Percentiles rank a stretch among this genome's conserved stretches.
Evolutionary conservation across 2,113 vertebrate genomes (phyloP).

Genomic region (Motacilla alba): DNA sequence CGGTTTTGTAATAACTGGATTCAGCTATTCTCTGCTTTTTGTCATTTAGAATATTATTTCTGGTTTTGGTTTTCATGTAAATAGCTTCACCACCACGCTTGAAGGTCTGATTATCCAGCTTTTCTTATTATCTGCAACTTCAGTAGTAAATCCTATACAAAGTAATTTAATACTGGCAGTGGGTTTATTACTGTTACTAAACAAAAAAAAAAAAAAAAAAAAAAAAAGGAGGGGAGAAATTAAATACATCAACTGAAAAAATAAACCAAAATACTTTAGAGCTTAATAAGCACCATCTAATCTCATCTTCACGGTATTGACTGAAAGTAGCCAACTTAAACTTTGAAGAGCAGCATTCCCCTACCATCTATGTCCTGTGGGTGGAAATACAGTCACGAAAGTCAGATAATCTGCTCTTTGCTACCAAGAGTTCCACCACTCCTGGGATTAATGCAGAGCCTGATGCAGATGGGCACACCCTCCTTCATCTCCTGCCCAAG

Average conservation of each 20-base stretch:
- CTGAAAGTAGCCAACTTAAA: not conserved
- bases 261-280: not conserved
- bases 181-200: not conserved
- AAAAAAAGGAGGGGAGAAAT: not conserved
- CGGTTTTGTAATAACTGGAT: not conserved
- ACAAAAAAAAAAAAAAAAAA: not conserved
- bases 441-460: not conserved
- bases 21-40: not conserved
- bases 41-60: not conserved
- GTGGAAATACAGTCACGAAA: not conserved
- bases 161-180: not conserved
- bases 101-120: not conserved
- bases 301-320: not conserved
- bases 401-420: not conserved
- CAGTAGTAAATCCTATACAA: not conserved
- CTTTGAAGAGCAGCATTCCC: not conserved
- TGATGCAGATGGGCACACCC: not conserved
- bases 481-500: not conserved
- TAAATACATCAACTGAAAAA: not conserved
- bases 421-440: fast-evolving
- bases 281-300: not conserved
- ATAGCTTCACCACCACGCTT: not conserved
- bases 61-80: not conserved
- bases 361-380: no score
- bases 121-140: not conserved